Conservation (phyloP, 2,797 vertebrate species). For the Silurus aristotelis region DNA sequence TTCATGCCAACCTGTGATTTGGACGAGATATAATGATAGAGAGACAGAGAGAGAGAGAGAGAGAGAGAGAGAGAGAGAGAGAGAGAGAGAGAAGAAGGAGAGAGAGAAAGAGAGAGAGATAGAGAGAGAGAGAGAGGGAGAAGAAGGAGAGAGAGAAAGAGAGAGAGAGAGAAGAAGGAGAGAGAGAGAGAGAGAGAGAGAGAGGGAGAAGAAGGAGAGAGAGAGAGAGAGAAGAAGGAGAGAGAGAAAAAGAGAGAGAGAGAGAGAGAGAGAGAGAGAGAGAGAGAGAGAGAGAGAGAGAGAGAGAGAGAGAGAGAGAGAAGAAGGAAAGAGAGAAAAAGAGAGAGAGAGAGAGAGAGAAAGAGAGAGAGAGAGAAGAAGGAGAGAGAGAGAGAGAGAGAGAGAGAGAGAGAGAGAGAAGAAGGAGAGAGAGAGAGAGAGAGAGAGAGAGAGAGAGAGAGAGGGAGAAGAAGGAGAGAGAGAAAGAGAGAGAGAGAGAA, state of each 20-base stretch:
- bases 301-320: background rate
- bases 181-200: background rate
- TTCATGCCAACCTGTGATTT: conserved; percentile 66
- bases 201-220: conserved; percentile 17
- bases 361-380: conserved; percentile 28
- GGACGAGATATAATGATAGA: conserved; percentile 66
- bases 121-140: background rate
- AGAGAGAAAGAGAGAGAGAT: conserved; percentile 27
- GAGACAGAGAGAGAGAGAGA: background rate
- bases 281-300: background rate
- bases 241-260: too few relatives aligned
- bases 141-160: conserved; percentile 25
- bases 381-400: background rate
- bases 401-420: background rate
- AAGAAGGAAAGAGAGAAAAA: too few relatives aligned
- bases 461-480: too few relatives aligned
- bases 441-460: background rate
- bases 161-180: conserved; percentile 27
- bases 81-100: conserved; percentile 17
- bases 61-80: conserved; percentile 38
- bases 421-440: conserved; percentile 41
- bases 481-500: too few relatives aligned
- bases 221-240: conserved; percentile 28
- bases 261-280: conserved; percentile 7
- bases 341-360: conserved; percentile 27